These are phyloP conservation scores for Drosophila koepferae DNA, from an alignment of 2,888 invertebrate species.

Conservation along the genomic window DNA sequence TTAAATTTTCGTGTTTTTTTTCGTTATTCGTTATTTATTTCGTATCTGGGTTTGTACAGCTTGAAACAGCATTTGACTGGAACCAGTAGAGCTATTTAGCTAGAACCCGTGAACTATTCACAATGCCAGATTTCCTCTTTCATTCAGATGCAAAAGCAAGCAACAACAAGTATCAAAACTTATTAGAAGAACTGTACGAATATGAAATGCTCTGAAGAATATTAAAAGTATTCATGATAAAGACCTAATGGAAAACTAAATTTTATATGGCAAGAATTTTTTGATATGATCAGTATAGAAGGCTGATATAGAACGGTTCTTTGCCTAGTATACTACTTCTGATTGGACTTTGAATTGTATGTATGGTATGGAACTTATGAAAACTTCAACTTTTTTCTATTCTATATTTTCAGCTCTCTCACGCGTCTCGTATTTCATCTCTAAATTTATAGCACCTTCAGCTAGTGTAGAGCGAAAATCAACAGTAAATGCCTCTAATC, in stretches of 20 bases:
- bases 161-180: not conserved
- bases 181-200: not conserved
- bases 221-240: not conserved
- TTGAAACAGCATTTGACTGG: slow-evolving; percentile 33
- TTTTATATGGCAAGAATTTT: too few species aligned
- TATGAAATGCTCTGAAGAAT: not conserved
- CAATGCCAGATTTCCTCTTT: slow-evolving; percentile 47
- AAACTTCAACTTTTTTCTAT: too few species aligned
- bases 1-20: slow-evolving; percentile 13
- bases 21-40: not conserved
- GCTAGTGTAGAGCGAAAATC: slow-evolving; percentile 17
- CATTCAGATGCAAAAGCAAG: slow-evolving; percentile 40
- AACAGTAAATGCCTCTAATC: slow-evolving; percentile 64
- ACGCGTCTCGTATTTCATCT: not conserved
- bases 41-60: slow-evolving; percentile 33
- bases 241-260: too few species aligned
- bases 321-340: too few species aligned
- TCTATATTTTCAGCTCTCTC: not conserved
- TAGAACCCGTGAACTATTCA: slow-evolving; percentile 48
- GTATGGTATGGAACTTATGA: too few species aligned
- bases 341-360: too few species aligned
- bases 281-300: too few species aligned
- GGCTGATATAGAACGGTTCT: too few species aligned
- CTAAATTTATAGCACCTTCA: not conserved
- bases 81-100: slow-evolving; percentile 27